These are phyloP conservation scores for Mylabris phalerata DNA, from an alignment of 1,140 invertebrate genomes.

Conservation along the genomic window DNA sequence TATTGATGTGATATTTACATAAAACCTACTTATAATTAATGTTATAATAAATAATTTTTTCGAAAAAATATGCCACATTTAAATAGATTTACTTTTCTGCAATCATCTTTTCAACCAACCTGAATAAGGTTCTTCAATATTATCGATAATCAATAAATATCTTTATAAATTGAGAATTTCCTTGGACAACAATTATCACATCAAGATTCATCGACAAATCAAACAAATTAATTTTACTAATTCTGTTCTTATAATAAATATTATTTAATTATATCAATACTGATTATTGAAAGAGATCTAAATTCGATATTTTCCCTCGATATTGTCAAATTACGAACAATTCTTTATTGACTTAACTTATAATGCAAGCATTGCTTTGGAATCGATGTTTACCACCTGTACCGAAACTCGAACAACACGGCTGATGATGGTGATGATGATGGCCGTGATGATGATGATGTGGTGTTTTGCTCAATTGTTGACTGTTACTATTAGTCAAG, in stretches of 20 bases:
- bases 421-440: constrained; percentile 23
- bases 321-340: constrained; percentile 3
- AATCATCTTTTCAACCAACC: no score
- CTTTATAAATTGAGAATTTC: no score
- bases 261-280: not conserved
- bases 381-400: constrained; percentile 28
- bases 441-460: constrained; percentile 11
- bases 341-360: constrained; percentile 10
- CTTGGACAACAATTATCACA: no score
- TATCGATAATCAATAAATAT: no score
- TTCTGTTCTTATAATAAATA: not conserved
- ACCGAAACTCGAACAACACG: constrained; percentile 35
- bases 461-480: constrained; percentile 24
- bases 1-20: no score
- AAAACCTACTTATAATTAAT: no score
- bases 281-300: not conserved
- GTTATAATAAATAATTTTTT: no score
- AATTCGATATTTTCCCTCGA: not conserved
- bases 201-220: no score
- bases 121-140: no score
- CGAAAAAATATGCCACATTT: no score
- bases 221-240: no score
- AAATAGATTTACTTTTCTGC: no score
- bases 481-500: constrained; percentile 32
- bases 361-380: constrained; percentile 35